A percentile compares a stretch with the other conserved stretches of the same genome.
These are phyloP conservation scores for Protobothrops mucrosquamatus DNA, from an alignment of 2,113 vertebrate species.

Conservation along the genomic window DNA sequence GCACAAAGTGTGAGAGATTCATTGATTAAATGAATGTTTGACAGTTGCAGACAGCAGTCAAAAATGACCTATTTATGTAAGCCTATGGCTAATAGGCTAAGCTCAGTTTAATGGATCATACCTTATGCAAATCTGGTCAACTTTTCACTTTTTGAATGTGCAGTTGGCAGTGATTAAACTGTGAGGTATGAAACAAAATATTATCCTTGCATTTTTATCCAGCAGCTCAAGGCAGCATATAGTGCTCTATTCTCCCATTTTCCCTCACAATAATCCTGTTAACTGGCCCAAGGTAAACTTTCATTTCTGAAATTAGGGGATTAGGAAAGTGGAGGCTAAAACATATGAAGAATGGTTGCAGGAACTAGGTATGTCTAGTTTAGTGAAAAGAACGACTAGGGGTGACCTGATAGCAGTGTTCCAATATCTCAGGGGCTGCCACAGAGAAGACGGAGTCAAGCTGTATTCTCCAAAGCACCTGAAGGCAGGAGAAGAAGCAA, in stretches of 20 bases:
- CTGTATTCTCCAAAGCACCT: no score
- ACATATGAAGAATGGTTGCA: no score
- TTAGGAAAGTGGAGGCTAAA: no score
- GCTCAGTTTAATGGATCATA: neutral
- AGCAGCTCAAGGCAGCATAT: neutral
- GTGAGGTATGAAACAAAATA: neutral
- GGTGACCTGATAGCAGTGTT: no score
- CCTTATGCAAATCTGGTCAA: no score
- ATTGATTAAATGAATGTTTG: neutral
- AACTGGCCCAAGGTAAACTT: neutral
- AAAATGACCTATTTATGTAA: neutral
- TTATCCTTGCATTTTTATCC: neutral
- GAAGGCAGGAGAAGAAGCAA: no score
- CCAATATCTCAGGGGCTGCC: no score
- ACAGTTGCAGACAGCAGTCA: neutral
- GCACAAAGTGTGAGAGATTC: neutral
- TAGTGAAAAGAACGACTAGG: no score
- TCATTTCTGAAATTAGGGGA: neutral
- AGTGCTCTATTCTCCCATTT: neutral
- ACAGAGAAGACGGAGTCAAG: no score
- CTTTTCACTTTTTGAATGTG: neutral
- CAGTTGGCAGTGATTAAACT: neutral
- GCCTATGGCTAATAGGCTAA: neutral
- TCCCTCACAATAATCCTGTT: neutral
- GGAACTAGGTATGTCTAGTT: no score